Conservation (phyloP, 2,113 vertebrate species). For the Cynoglossus semilaevis region DNA sequence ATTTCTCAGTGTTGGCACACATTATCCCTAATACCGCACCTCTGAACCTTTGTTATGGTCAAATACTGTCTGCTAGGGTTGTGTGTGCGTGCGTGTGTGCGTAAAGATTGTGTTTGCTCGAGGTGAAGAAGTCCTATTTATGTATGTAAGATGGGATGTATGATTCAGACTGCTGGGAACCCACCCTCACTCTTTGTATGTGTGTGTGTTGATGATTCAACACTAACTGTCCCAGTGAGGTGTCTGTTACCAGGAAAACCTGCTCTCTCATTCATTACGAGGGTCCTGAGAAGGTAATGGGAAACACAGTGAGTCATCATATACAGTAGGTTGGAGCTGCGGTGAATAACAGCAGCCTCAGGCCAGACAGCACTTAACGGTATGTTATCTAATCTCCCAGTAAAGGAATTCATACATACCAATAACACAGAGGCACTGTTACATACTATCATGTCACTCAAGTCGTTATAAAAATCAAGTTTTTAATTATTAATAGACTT, state of each 20-base stretch:
- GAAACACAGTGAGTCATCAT: constrained; percentile 45
- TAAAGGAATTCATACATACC: background rate
- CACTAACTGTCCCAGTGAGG: constrained; percentile 18
- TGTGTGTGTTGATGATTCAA: constrained; percentile 5
- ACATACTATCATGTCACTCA: too few relatives aligned
- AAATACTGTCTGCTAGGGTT: constrained; percentile 8
- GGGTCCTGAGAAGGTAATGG: constrained; percentile 34
- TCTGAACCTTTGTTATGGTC: constrained; percentile 45
- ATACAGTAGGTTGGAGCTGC: constrained; percentile 22
- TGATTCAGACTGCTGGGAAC: constrained; percentile 36
- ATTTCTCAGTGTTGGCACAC: constrained; percentile 39
- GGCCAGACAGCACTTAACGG: constrained; percentile 4
- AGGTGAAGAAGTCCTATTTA: constrained; percentile 48
- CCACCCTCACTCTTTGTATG: constrained; percentile 7
- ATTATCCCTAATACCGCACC: constrained; percentile 55
- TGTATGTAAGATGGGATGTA: constrained; percentile 40
- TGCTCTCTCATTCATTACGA: constrained; percentile 35
- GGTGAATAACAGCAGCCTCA: constrained; percentile 17
- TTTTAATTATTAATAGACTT: too few relatives aligned
- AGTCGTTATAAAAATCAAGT: too few relatives aligned
- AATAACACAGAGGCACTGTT: too few relatives aligned
- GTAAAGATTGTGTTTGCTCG: constrained; percentile 43
- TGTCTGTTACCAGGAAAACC: constrained; percentile 34
- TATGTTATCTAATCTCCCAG: background rate
- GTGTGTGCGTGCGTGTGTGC: background rate